Percentiles rank a stretch among this genome's conserved stretches.
Conservation (phyloP, 1,140 invertebrate species). For the Globodera rostochiensis region DNA sequence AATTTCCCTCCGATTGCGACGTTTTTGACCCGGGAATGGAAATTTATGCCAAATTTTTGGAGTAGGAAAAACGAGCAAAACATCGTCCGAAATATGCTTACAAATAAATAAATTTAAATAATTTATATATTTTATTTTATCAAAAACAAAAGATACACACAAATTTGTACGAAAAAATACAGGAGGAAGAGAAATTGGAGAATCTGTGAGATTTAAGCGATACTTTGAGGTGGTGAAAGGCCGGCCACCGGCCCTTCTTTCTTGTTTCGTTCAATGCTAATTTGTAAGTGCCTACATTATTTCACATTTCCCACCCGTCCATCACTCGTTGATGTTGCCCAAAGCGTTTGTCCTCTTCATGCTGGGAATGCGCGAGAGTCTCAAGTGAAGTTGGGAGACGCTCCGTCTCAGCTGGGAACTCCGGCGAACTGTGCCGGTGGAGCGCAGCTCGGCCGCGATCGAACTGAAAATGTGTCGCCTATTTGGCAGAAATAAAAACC, state of each 20-base stretch:
- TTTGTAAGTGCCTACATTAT: no score
- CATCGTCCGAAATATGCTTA: no score
- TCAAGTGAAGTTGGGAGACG: conserved; percentile 13
- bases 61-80: neutral
- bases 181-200: neutral
- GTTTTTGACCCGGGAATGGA: neutral
- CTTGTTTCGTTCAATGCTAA: no score
- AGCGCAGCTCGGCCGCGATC: conserved; percentile 14
- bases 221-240: neutral
- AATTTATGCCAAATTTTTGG: neutral
- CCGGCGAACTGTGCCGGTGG: conserved; percentile 23
- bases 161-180: neutral
- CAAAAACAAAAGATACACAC: no score
- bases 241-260: no score
- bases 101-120: no score
- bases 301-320: neutral
- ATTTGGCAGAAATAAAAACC: neutral
- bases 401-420: conserved; percentile 15
- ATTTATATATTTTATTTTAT: neutral
- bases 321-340: conserved; percentile 18
- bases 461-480: neutral
- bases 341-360: conserved; percentile 4
- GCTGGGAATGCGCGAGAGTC: conserved; percentile 12
- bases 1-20: conserved; percentile 7
- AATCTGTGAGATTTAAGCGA: neutral